These are phyloP conservation scores for Paelopatides confundens DNA, from an alignment of 53 echinoderm and acorn worm genomes.

Conservation along the genomic window DNA sequence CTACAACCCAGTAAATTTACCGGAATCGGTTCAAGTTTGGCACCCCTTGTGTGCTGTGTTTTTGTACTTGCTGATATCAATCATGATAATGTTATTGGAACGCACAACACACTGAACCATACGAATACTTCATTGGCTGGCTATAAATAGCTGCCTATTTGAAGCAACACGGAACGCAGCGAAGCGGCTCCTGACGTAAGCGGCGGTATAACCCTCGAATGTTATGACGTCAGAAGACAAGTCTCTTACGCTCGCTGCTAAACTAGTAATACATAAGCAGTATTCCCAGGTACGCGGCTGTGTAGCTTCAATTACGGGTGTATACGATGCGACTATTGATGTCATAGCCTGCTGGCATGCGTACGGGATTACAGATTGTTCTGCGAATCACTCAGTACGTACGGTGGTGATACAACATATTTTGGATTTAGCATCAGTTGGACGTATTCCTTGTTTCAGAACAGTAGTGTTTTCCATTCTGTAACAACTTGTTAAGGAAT, in stretches of 20 bases:
- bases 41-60: constrained; percentile 3
- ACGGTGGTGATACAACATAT: neutral
- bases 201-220: constrained; percentile 68
- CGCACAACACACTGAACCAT: constrained; percentile 25
- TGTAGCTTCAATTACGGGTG: constrained; percentile 51
- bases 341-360: constrained; percentile 33
- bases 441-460: neutral
- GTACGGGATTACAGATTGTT: constrained; percentile 22
- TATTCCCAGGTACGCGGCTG: constrained; percentile 36
- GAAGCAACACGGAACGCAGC: constrained; percentile 56
- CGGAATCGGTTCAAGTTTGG: neutral
- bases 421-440: neutral
- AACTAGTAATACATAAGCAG: constrained; percentile 51
- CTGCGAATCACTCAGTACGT: neutral
- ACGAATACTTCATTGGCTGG: constrained; percentile 26
- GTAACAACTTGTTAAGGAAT: neutral
- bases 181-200: constrained; percentile 71
- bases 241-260: constrained; percentile 45
- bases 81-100: constrained; percentile 29
- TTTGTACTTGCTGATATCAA: constrained; percentile 16
- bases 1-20: neutral
- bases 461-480: neutral
- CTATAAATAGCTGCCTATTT: constrained; percentile 70
- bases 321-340: constrained; percentile 31
- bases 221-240: constrained; percentile 68